phyloP scores from a whole-genome alignment of 2,797 vertebrate species.

The Acanthurus lineatus region DNA sequence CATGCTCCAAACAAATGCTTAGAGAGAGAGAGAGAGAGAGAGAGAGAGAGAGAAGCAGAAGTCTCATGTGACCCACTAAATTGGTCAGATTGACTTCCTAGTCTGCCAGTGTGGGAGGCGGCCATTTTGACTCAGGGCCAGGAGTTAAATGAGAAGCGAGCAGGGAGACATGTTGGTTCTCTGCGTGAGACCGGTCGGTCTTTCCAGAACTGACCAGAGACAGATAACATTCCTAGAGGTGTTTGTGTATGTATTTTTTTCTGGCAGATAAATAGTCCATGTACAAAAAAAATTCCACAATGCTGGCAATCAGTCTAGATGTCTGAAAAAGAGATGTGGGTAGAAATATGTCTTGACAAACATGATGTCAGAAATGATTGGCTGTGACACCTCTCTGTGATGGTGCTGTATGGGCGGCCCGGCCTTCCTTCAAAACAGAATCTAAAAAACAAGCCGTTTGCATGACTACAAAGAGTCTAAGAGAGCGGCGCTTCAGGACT shows the following conservation, averaged over 20 bases:
- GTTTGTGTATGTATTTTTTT: background rate
- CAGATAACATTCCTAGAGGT: constrained; percentile 23
- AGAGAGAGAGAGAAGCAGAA: constrained; percentile 61
- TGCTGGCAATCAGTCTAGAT: constrained; percentile 21
- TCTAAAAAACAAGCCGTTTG: constrained; percentile 6
- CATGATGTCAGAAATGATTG: constrained; percentile 7
- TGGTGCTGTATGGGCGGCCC: constrained; percentile 10
- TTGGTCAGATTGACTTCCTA: constrained; percentile 77
- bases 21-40: constrained; percentile 26
- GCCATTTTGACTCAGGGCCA: constrained; percentile 78
- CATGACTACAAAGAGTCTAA: constrained; percentile 45
- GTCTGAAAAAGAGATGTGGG: constrained; percentile 9
- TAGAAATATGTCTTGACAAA: constrained; percentile 39
- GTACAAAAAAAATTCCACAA: constrained; percentile 1
- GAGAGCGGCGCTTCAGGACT: constrained; percentile 42
- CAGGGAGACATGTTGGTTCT: constrained; percentile 74
- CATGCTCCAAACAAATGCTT: constrained; percentile 69
- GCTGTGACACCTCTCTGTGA: constrained; percentile 16
- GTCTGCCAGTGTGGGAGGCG: constrained; percentile 65
- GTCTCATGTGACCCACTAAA: constrained; percentile 80
- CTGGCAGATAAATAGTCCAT: constrained; percentile 42
- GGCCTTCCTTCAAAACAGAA: constrained; percentile 31
- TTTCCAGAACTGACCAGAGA: constrained; percentile 57
- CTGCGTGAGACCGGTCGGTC: constrained; percentile 58
- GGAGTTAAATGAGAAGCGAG: constrained; percentile 72